Base-by-base conservation (phyloP, 1,140 invertebrate genomes). In the Ceratina australensis region DNA sequence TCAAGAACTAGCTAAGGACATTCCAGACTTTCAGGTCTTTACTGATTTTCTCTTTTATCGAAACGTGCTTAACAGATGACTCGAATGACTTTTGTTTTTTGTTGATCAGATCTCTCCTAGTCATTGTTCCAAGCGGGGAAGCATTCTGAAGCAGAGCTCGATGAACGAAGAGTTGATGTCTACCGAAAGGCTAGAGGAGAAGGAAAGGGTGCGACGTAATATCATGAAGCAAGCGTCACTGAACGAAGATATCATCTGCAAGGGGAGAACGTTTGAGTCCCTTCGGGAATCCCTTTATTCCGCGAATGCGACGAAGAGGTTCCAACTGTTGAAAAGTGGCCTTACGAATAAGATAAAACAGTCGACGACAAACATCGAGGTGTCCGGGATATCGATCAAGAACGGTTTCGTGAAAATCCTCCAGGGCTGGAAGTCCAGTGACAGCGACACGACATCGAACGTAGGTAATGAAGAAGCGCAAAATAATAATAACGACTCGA, bases 161-260 rank as follows among this genome's bases (percentile, higher is more conserved):
- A 93, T 98, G 78, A 98, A 98, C 88, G 97, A 98, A 89, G 97
- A 98, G 87, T 92, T 97, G 7, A 97, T 98, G 95, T 96, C 96
- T 1, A 94, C 94, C 18, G 97, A 97, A 85, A 93, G 97, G 78
- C 89, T 97, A 82, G 91, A 95, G 78, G 97, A 98, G 90, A 97
- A 97, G 85, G 96, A 97, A 88, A 93, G 94, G 42, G 94, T 98
- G n/a, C 94, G 95, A 64, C 95, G 95, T 81, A 96, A 97, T 86
- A 97, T 98, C 76, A 96, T 96, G 89, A 98, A 97, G 87, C 97
- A 98, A 89, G 95, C 96, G 2, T 97, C 96, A 3, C 92, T 98
- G 10, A 97, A 97, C 86, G 97, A 98, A 90, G 96, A 97, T 67
- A 94, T 97, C 50, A 95, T 97, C 57, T 97, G 95, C 87, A 94